Evolutionary conservation across 2,888 invertebrate genomes (phyloP).

Genomic region (Ditylenchus weischeri): DNA sequence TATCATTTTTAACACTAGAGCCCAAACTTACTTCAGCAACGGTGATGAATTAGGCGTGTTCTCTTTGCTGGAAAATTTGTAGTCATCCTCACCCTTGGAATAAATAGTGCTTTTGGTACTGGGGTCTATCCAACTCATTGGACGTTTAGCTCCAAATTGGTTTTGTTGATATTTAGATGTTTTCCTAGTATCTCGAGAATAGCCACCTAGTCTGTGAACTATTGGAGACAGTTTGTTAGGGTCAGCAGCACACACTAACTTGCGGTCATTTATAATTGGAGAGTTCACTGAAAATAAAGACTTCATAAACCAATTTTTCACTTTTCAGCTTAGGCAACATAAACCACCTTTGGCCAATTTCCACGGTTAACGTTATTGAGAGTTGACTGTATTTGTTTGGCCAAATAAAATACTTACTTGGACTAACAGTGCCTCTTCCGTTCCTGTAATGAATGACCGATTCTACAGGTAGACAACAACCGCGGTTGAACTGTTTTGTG

Average conservation of each 20-base stretch:
- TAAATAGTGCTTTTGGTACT: slow-evolving; percentile 1
- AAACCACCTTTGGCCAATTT: too few relatives aligned
- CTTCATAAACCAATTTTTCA: too few relatives aligned
- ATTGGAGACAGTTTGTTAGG: slow-evolving; percentile 16
- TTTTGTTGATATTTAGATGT: not conserved
- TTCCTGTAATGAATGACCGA: slow-evolving; percentile 34
- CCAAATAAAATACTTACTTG: slow-evolving; percentile 25
- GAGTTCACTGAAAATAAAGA: slow-evolving; percentile 25
- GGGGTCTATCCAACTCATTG: slow-evolving; percentile 20
- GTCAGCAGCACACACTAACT: slow-evolving; percentile 19
- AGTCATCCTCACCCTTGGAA: slow-evolving; percentile 11
- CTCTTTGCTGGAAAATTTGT: not conserved
- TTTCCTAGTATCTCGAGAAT: not conserved
- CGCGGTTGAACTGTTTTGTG: not conserved
- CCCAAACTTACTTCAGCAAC: slow-evolving; percentile 9
- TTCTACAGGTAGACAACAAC: not conserved
- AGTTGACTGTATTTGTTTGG: too few relatives aligned
- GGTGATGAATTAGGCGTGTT: slow-evolving; percentile 6
- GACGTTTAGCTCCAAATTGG: slow-evolving; percentile 20
- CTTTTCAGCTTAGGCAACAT: too few relatives aligned
- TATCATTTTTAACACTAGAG: too few relatives aligned
- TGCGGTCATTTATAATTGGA: slow-evolving; percentile 25
- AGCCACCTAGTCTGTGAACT: slow-evolving; percentile 4
- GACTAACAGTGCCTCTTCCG: slow-evolving; percentile 33
- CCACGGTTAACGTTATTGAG: too few relatives aligned